Base-by-base conservation (phyloP, 2,797 vertebrate genomes). In the Holocentrus rufus region DNA sequence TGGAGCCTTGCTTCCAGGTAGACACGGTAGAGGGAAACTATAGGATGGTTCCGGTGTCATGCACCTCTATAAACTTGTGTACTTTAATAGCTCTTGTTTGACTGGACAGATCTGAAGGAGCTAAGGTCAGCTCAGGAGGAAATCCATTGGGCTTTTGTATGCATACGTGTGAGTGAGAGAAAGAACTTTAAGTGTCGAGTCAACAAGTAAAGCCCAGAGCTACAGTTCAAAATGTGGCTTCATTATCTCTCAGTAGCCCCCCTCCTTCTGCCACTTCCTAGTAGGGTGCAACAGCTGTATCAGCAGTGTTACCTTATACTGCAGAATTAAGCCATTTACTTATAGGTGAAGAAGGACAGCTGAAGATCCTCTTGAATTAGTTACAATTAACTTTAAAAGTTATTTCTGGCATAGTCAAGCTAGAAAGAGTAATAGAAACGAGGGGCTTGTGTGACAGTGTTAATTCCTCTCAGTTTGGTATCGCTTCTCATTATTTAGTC, bases 251-350 rank as follows among this genome's bases (percentile, higher is more conserved):
- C 13, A 42, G 27, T 47, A 53, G 61, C 65, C 69, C 62, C 57
- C 67, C 61, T 68, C 47, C 6, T 46, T 60, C 3, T 65, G 39
- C 74, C 62, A 83, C 85, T 87, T 85, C 81, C 81, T 84, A 42
- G 64, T 82, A 67, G 60, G 61, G 34, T 73, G 63, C 71, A 75
- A 72, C 77, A 77, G 77, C 69, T 83, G 74, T 62, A 77, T 34
- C 56, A 65, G 65, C 63, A 46, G 8, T 22, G 42, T 25, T 61
- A 20, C 42, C 9, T 54, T 5, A 54, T 11, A 5, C 11, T 54
- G 23, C 23, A 27, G 52, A 54, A 14, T 54, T 25, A 25, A 50
- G 42, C 4, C 3, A 46, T 13, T 17, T 46, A 15, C 15, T 17
- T 46, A 27, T 27, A 60, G 17, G 22, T 63, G n/a, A 1, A 42